phyloP scores from a whole-genome alignment of 1,140 invertebrate species.

The Oncopeltus fasciatus region DNA sequence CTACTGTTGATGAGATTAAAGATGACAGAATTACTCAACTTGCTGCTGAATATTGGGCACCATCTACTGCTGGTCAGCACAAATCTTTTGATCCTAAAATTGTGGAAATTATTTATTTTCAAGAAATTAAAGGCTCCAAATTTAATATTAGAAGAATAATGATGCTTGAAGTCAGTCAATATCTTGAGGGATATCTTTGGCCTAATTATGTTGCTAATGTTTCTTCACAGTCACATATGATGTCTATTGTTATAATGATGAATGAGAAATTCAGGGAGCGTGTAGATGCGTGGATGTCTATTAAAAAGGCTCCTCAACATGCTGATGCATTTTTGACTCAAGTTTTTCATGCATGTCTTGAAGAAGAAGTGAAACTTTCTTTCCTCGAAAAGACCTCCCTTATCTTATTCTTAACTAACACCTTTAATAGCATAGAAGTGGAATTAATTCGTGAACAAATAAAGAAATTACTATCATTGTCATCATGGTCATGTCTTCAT shows the following conservation, averaged over 20 bases:
- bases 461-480: constrained; percentile 78
- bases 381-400: constrained; percentile 75
- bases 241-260: constrained; percentile 93
- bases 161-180: constrained; percentile 94
- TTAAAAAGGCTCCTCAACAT: constrained; percentile 62
- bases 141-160: constrained; percentile 76
- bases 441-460: constrained; percentile 83
- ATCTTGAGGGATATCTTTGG: constrained; percentile 94
- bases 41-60: constrained; percentile 78
- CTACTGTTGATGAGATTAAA: constrained; percentile 72
- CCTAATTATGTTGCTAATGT: constrained; percentile 64
- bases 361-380: constrained; percentile 40
- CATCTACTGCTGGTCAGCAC: constrained; percentile 52
- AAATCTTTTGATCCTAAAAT: constrained; percentile 54
- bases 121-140: constrained; percentile 61
- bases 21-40: constrained; percentile 68
- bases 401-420: constrained; percentile 86
- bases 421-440: constrained; percentile 94
- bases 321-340: constrained; percentile 80
- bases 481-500: constrained; percentile 88
- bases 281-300: constrained; percentile 85
- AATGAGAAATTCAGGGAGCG: constrained; percentile 97
- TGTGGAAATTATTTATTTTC: constrained; percentile 64
- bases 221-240: constrained; percentile 64
- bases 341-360: constrained; percentile 56